Evolutionary conservation across 2,888 invertebrate genomes (phyloP).

Genomic region (Spisula subtruncata): DNA sequence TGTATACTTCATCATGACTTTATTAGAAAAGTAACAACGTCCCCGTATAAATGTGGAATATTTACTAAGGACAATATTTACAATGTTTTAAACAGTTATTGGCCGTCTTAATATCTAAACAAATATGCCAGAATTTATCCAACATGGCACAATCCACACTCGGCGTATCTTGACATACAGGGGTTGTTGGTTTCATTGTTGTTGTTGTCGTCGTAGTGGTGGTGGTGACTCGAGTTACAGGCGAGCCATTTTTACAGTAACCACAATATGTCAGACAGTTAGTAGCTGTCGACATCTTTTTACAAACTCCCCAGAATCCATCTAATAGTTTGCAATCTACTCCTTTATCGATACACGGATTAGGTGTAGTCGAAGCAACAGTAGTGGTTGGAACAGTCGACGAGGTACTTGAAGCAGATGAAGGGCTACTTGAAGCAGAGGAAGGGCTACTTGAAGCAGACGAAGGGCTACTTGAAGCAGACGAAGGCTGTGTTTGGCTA

Average conservation of each 20-base stretch:
- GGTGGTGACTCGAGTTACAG: neutral
- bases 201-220: neutral
- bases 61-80: conserved; percentile 52
- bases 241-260: conserved; percentile 34
- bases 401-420: neutral
- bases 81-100: conserved; percentile 54
- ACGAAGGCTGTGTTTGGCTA: neutral
- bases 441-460: neutral
- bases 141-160: conserved; percentile 47
- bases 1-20: neutral
- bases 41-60: neutral
- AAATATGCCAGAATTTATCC: conserved; percentile 57
- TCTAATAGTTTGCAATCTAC: conserved; percentile 53
- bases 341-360: conserved; percentile 51
- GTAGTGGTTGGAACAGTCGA: neutral
- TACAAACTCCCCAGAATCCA: conserved; percentile 51
- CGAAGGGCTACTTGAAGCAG: too few relatives aligned
- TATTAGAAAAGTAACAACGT: neutral
- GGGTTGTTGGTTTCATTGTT: neutral
- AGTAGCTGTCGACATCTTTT: conserved; percentile 41
- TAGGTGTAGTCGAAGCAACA: conserved; percentile 36
- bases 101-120: conserved; percentile 40
- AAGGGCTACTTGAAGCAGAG: neutral
- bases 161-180: conserved; percentile 53
- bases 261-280: conserved; percentile 56